These are phyloP conservation scores for Loxodonta africana DNA, from an alignment of 2,113 vertebrate genomes.

Conservation along the genomic window DNA sequence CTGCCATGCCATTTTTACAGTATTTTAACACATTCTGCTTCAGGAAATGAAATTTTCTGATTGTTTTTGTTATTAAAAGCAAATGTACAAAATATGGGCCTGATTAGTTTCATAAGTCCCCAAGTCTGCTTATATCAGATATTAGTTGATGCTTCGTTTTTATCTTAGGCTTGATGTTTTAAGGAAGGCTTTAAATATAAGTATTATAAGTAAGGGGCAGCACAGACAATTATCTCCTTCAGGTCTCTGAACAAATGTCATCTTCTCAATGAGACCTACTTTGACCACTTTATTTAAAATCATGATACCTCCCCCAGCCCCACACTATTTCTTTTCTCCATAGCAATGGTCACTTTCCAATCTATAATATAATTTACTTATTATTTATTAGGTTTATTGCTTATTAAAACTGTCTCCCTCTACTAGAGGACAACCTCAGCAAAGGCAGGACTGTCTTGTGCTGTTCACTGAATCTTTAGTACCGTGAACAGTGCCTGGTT, in stretches of 20 bases:
- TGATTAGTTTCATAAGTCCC: conserved; percentile 56
- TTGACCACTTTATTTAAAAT: neutral
- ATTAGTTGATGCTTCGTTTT: conserved; percentile 2
- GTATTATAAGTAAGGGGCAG: neutral
- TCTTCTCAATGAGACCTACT: neutral
- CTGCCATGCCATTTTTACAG: too few relatives aligned
- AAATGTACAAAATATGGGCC: conserved; percentile 51
- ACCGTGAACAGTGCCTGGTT: neutral
- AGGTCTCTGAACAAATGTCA: neutral
- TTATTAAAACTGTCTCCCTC: conserved; percentile 4
- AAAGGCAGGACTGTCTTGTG: neutral
- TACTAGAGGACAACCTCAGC: neutral
- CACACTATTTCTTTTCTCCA: neutral
- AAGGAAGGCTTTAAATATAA: conserved; percentile 18
- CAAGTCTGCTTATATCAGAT: conserved; percentile 59
- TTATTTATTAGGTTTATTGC: neutral
- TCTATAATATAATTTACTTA: neutral
- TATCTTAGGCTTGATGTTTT: conserved; percentile 33
- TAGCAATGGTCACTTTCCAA: neutral
- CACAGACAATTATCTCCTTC: neutral
- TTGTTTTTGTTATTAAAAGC: conserved; percentile 74
- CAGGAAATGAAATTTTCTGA: conserved; percentile 77
- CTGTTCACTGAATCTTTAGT: conserved; percentile 16
- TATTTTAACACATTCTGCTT: conserved; percentile 71
- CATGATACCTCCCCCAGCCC: too few relatives aligned